Conservation (phyloP, 2,113 vertebrate genomes). For the Glaucomys volans region DNA sequence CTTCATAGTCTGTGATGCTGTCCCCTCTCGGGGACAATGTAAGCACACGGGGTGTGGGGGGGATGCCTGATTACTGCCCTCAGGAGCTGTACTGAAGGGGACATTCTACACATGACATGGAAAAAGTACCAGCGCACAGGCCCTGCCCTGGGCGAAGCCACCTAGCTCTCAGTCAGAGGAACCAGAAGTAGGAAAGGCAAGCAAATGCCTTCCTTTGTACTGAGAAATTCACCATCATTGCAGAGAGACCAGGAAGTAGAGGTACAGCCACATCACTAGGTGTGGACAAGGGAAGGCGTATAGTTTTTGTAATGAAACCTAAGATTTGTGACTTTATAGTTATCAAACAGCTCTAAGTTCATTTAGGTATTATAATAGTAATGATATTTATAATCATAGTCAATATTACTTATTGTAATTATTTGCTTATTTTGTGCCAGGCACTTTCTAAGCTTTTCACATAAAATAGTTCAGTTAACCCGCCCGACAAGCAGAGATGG, state of each 20-base stretch:
- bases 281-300: background rate
- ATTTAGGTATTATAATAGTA: background rate
- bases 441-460: background rate
- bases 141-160: background rate
- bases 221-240: background rate
- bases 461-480: background rate
- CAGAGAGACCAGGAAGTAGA: slow-evolving; percentile 6
- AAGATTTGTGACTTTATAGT: background rate
- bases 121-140: background rate
- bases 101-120: background rate
- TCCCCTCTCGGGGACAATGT: background rate
- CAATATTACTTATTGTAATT: background rate
- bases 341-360: background rate
- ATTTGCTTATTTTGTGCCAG: background rate
- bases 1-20: background rate
- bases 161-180: background rate
- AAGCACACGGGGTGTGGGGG: background rate
- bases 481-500: background rate
- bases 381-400: background rate
- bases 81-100: background rate
- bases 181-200: background rate
- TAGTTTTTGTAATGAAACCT: background rate
- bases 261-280: background rate
- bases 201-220: too few species aligned
- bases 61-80: background rate